Base-by-base conservation (phyloP, 2,797 vertebrate species). In the Buceros bicornis region DNA sequence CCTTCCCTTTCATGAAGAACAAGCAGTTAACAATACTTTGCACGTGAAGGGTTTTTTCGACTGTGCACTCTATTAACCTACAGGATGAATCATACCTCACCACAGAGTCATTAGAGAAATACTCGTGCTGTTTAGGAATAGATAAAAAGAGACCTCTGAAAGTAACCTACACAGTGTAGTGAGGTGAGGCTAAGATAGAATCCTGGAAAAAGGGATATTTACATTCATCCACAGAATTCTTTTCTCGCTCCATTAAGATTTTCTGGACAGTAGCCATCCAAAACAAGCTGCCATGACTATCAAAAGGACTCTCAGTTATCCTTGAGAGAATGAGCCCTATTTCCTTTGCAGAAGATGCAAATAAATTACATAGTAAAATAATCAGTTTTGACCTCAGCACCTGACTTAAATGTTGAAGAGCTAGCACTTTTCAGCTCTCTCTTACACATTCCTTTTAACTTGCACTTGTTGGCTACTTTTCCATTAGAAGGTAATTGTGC, bases 1-100 rank as follows among this genome's bases (percentile, higher is more conserved):
- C 76, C 84, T 94, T 82, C 48, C 53, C 29, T 87, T 89, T 74
- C 53, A 60, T 4, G 16, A 81, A 83, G 73, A 85, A 51, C 48
- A 82, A 85, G 35, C 57, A 81, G 37, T 81, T 81, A 95, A 90
- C 84, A 91, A 72, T 60, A 86, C 65, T 86, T 85, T 16, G 33
- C 47, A 69, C 83, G 84, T 86, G 83, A 89, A 84, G 8, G 31
- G 3, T 54, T 91, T 89, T 92, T 79, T 62, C 53, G 73, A 31
- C 11, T 48, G 31, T 83, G 65, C 22, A 73, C 48, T 80, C 60
- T 51, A 56, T 62, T 85, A 90, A 86, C 31, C 70, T 66, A 37
- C 89, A 89, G 70, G 66, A 66, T 82, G 66, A 93, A 72, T 77
- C 58, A 87, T 43, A 60, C 11, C n/a, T 88, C 66, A 94, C 56